Conservation (phyloP, 2,797 vertebrate genomes). For the Sibirionetta formosa region DNA sequence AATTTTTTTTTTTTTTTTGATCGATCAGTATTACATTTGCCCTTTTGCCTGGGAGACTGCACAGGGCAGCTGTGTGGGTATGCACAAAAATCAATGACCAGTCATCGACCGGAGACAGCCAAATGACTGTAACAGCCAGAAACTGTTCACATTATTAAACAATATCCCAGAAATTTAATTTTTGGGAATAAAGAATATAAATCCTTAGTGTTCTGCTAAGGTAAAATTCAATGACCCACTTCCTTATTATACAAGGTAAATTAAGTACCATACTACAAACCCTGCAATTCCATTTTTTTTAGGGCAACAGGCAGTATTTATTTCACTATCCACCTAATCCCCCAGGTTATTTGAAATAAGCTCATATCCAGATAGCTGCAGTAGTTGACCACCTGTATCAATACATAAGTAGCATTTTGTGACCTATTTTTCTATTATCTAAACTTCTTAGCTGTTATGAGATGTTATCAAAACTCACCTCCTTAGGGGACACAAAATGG, state of each 20-base stretch:
- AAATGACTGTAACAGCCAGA: background rate
- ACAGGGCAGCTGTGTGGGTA: background rate
- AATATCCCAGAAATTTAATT: background rate
- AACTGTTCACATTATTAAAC: background rate
- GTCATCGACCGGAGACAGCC: background rate
- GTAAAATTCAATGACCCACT: background rate
- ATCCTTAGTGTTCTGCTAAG: fast-evolving
- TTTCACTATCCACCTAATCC: background rate
- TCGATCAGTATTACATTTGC: background rate
- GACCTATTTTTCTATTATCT: background rate
- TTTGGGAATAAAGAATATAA: background rate
- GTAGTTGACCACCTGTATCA: background rate
- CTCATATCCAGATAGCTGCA: background rate
- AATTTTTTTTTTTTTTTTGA: background rate
- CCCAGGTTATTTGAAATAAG: background rate
- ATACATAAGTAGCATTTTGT: background rate
- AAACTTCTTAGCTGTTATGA: background rate
- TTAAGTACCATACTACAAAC: background rate
- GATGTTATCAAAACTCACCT: constrained; percentile 79
- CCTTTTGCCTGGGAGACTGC: background rate
- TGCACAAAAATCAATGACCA: background rate
- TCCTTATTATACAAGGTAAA: background rate
- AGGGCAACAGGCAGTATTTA: background rate
- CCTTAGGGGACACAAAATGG: constrained; percentile 91
- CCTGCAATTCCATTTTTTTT: fast-evolving